Percentiles rank a stretch among this genome's conserved stretches.
These are phyloP conservation scores for Phalangium opilio DNA, from an alignment of 2,888 invertebrate species.

Conservation along the genomic window DNA sequence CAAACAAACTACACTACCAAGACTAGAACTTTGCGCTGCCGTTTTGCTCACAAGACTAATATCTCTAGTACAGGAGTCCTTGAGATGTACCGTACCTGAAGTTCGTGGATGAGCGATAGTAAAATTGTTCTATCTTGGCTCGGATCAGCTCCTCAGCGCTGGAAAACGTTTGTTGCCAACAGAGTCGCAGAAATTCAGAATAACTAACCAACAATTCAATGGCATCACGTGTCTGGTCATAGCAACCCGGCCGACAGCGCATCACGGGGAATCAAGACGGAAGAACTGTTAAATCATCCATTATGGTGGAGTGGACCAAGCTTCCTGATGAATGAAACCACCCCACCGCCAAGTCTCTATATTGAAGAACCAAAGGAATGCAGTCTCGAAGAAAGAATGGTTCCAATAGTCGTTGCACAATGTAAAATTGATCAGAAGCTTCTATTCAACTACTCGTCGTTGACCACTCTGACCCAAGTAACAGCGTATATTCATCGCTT, in stretches of 20 bases:
- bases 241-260: slow-evolving; percentile 26
- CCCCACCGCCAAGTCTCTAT: background rate
- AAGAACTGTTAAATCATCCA: slow-evolving; percentile 7
- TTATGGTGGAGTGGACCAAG: slow-evolving; percentile 18
- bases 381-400: background rate
- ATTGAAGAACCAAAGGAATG: background rate
- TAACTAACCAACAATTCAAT: slow-evolving; percentile 10
- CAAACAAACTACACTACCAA: slow-evolving; percentile 19
- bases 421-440: background rate
- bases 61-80: background rate
- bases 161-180: slow-evolving; percentile 23
- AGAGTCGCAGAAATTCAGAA: slow-evolving; percentile 20
- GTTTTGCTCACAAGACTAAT: slow-evolving; percentile 5
- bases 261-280: slow-evolving; percentile 17
- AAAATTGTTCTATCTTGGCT: slow-evolving; percentile 20
- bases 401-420: too few relatives aligned
- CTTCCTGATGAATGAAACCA: slow-evolving; percentile 3
- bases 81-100: background rate
- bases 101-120: slow-evolving; percentile 16
- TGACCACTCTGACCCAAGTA: background rate
- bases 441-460: background rate
- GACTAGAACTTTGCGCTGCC: slow-evolving; percentile 18
- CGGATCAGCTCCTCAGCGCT: slow-evolving; percentile 10
- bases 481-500: too few relatives aligned
- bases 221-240: slow-evolving; percentile 13